A percentile compares a stretch with the other conserved stretches of the same genome.
These are phyloP conservation scores for Muraenolepis orangiensis DNA, from an alignment of 2,797 vertebrate species.

Conservation along the genomic window DNA sequence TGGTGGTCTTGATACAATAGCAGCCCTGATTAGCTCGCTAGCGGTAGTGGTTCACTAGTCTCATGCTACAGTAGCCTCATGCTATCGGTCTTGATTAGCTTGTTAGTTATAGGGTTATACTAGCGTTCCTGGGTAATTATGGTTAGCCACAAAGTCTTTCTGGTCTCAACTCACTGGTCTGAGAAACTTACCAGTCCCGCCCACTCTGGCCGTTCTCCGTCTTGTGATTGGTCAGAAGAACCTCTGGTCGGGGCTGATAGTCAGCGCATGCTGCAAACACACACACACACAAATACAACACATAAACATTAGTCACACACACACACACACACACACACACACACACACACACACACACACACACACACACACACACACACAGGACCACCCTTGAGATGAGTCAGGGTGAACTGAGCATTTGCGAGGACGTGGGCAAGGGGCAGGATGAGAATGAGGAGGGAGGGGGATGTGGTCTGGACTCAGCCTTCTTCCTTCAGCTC, in stretches of 20 bases:
- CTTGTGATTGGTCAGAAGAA: slow-evolving; percentile 52
- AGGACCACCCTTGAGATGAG: background rate
- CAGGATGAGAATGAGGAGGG: slow-evolving; percentile 1
- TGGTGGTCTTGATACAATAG: background rate
- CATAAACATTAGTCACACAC: background rate
- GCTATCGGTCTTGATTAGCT: background rate
- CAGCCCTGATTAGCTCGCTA: background rate
- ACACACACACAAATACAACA: slow-evolving; percentile 1
- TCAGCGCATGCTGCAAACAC: slow-evolving; percentile 58
- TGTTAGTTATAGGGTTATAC: background rate
- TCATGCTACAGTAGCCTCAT: background rate
- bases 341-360: slow-evolving; percentile 4
- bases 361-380: slow-evolving; percentile 11
- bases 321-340: slow-evolving; percentile 7
- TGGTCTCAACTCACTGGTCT: background rate
- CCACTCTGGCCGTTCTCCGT: slow-evolving; percentile 53
- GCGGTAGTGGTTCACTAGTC: background rate
- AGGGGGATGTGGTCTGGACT: background rate
- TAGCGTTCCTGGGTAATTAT: background rate
- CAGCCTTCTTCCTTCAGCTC: background rate
- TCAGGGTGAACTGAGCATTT: background rate
- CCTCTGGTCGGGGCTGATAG: slow-evolving; percentile 60
- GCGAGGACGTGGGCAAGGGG: slow-evolving; percentile 4
- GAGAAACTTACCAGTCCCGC: slow-evolving; percentile 62
- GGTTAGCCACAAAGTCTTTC: background rate